phyloP scores from a whole-genome alignment of 2,888 invertebrate species.

The Aphidoletes aphidimyza region DNA sequence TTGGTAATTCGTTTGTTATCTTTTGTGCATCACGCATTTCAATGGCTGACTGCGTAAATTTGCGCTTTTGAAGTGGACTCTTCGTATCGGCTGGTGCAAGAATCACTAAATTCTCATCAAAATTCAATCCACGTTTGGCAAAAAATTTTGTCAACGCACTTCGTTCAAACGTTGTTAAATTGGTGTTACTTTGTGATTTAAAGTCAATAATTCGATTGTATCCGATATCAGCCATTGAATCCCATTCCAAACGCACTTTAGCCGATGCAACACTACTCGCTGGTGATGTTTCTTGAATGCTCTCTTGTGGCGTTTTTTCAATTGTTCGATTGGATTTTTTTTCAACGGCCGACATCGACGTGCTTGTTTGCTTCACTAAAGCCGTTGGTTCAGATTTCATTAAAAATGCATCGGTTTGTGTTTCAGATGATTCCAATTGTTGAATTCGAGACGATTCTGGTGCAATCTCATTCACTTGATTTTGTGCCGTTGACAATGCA shows the following conservation, averaged over 20 bases:
- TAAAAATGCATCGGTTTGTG: slow-evolving; percentile 39
- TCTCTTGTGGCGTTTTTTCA: slow-evolving; percentile 59
- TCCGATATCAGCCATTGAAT: slow-evolving; percentile 87
- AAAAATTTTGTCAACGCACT: slow-evolving; percentile 63
- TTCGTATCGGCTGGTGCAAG: background rate
- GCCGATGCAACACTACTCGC: slow-evolving; percentile 80
- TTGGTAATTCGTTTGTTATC: background rate
- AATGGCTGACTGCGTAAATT: slow-evolving; percentile 43
- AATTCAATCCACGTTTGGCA: slow-evolving; percentile 58
- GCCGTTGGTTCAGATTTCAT: background rate
- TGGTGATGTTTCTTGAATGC: slow-evolving; percentile 72
- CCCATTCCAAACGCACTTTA: slow-evolving; percentile 82
- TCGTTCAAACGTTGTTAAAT: slow-evolving; percentile 62
- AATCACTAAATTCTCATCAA: slow-evolving; percentile 55
- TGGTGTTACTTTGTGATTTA: slow-evolving; percentile 70
- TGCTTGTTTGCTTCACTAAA: background rate
- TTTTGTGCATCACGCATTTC: slow-evolving; percentile 37
- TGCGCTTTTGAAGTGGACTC: slow-evolving; percentile 23
- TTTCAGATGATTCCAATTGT: slow-evolving; percentile 20
- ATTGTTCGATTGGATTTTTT: background rate
- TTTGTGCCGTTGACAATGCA: background rate
- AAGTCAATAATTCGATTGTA: slow-evolving; percentile 67
- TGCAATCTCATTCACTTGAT: background rate
- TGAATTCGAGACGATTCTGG: background rate
- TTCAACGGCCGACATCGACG: background rate